Evolutionary conservation across 1,140 invertebrate species (phyloP).

Genomic region (Palaemon carinicauda): DNA sequence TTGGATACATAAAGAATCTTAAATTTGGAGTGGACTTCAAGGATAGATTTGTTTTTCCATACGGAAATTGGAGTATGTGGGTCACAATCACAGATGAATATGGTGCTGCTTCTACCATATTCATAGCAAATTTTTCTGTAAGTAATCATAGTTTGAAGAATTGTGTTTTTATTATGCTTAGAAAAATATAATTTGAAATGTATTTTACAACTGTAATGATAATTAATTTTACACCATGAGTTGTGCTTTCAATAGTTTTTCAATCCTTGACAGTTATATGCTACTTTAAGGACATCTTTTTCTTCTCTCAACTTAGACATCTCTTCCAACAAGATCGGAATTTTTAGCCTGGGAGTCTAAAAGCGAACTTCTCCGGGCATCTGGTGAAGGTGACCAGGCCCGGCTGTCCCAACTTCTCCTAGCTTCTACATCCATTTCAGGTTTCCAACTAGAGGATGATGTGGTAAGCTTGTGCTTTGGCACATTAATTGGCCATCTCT

Average conservation of each 20-base stretch:
- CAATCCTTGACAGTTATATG: not conserved
- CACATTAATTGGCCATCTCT: not conserved
- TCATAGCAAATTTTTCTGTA: not conserved
- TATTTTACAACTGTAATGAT: too few relatives aligned
- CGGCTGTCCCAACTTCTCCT: not conserved
- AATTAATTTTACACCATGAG: too few relatives aligned
- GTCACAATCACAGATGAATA: not conserved
- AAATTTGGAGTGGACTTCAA: conserved; percentile 5
- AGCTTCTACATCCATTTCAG: not conserved
- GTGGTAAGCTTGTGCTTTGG: not conserved
- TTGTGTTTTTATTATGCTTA: not conserved
- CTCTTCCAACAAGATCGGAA: not conserved
- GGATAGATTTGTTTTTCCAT: not conserved
- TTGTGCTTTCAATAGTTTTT: not conserved
- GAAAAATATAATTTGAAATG: too few relatives aligned
- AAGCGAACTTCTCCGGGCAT: not conserved
- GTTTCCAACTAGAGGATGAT: not conserved
- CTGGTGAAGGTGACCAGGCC: conserved; percentile 23
- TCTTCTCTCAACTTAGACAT: not conserved
- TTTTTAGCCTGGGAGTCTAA: not conserved
- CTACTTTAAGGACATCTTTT: not conserved
- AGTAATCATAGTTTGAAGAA: not conserved
- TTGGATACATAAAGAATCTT: not conserved
- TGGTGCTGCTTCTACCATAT: not conserved
- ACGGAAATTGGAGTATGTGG: not conserved